Base-by-base conservation (phyloP, 2,797 vertebrate species). In the Chromobotia macracanthus region DNA sequence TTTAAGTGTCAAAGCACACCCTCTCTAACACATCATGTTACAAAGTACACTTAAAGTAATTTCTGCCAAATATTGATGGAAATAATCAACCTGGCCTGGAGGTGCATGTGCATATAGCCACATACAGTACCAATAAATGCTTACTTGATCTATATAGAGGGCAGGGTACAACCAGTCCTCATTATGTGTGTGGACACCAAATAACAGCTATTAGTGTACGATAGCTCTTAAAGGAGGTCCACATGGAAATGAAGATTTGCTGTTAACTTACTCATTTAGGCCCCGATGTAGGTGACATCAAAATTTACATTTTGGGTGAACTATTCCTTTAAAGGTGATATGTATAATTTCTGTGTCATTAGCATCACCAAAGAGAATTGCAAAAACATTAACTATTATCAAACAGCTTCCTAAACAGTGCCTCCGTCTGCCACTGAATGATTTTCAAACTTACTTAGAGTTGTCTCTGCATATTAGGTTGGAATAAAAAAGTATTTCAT, bases 1-100 rank as follows among this genome's bases (percentile, higher is more conserved):
- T 70, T 77, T 44, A 19, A 65, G 68, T 4, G 10, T 21, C 46
- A 64, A 50, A 46, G 44, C 19, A 8, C 60, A 10, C 41, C 51
- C 35, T 63, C 28, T 78, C 28, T n/a, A 61, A 9, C 0, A 72
- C 55, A 58, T 25, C 53, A 44, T 69, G 21, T 61, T 44, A 12
- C 16, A 38, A 55, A 11, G 46, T 60, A 44, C 56, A 19, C 28
- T 46, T 58, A 21, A 65, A 55, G 48, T 31, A 9, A 79, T 79
- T 55, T 79, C 58, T 64, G 19, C 10, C 53, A 64, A 78, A 78
- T 71, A 58, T 78, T 63, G 44, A 53, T 35, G 21, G 31, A 51
- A 0, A n/a, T 60, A 78, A 78, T 51, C 55, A 78, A 23, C 56
- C 8, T 78, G 67, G 50, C 67, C 56, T 44, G 15, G 19, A 71